Conservation (phyloP, 2,888 invertebrate species). For the Byasa hedistus region DNA sequence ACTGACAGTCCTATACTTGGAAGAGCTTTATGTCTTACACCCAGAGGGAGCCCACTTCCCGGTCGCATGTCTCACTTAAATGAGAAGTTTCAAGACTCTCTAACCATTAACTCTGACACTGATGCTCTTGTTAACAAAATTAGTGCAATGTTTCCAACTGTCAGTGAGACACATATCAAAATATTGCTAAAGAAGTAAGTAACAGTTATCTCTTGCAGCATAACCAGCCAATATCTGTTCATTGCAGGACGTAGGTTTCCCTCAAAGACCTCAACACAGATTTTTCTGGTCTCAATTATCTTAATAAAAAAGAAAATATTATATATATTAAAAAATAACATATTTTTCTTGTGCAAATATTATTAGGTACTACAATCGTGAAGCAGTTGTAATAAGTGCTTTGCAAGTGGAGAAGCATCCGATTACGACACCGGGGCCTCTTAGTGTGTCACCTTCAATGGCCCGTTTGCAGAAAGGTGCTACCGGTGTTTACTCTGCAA, state of each 20-base stretch:
- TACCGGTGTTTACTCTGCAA: conserved; percentile 69
- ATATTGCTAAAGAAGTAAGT: conserved; percentile 93
- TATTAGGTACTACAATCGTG: conserved; percentile 92
- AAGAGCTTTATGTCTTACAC: conserved; percentile 71
- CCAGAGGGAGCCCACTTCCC: conserved; percentile 72
- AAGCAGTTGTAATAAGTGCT: conserved; percentile 95
- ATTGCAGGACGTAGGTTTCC: no score
- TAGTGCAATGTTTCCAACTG: conserved; percentile 94
- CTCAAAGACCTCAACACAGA: no score
- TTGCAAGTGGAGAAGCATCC: conserved; percentile 96
- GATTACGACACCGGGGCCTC: conserved; percentile 92
- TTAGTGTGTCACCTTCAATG: conserved; percentile 84
- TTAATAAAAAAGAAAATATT: not conserved
- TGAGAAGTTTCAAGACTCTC: conserved; percentile 82
- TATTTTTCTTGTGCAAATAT: not conserved
- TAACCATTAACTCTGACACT: conserved; percentile 82
- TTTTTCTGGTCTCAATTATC: no score
- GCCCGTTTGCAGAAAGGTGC: conserved; percentile 78
- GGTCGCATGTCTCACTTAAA: conserved; percentile 72
- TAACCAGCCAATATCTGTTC: no score
- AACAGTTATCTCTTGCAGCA: not conserved
- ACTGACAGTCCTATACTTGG: conserved; percentile 71
- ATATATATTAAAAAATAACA: not conserved
- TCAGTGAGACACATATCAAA: conserved; percentile 92
- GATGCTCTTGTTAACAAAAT: conserved; percentile 89